Percentiles rank a stretch among this genome's conserved stretches.
Evolutionary conservation across 1,140 invertebrate genomes (phyloP).

Genomic region (Coelopa frigida): DNA sequence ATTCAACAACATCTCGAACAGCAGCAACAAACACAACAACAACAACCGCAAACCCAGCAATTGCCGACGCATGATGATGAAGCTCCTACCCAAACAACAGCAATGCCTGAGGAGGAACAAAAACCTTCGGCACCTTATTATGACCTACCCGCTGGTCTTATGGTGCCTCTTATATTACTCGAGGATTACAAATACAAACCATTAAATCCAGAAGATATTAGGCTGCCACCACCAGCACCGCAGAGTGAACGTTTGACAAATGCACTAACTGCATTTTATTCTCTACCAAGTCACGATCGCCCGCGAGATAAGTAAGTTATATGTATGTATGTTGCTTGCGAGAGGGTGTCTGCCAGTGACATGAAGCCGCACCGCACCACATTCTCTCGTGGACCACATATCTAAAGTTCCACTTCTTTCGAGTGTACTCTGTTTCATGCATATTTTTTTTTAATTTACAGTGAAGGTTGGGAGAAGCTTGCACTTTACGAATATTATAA

Average conservation of each 20-base stretch:
- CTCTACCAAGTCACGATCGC: constrained; percentile 84
- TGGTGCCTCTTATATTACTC: constrained; percentile 81
- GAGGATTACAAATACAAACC: constrained; percentile 87
- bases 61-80: constrained; percentile 4
- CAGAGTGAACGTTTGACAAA: constrained; percentile 84
- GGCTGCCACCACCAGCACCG: constrained; percentile 86
- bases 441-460: constrained; percentile 45
- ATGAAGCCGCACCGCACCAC: no score
- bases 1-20: constrained; percentile 19
- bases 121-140: constrained; percentile 91
- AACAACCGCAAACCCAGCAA: background rate
- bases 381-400: no score
- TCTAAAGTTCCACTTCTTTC: no score
- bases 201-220: constrained; percentile 81
- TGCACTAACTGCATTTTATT: constrained; percentile 93
- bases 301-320: constrained; percentile 79
- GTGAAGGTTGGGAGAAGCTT: constrained; percentile 96
- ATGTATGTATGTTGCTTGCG: background rate
- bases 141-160: constrained; percentile 90
- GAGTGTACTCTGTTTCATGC: constrained; percentile 17
- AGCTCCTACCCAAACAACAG: constrained; percentile 4
- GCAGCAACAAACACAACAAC: constrained; percentile 7
- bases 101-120: constrained; percentile 56
- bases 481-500: constrained; percentile 96
- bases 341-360: background rate